These are phyloP conservation scores for Diarsia brunnea DNA, from an alignment of 2,888 invertebrate genomes.

Conservation along the genomic window DNA sequence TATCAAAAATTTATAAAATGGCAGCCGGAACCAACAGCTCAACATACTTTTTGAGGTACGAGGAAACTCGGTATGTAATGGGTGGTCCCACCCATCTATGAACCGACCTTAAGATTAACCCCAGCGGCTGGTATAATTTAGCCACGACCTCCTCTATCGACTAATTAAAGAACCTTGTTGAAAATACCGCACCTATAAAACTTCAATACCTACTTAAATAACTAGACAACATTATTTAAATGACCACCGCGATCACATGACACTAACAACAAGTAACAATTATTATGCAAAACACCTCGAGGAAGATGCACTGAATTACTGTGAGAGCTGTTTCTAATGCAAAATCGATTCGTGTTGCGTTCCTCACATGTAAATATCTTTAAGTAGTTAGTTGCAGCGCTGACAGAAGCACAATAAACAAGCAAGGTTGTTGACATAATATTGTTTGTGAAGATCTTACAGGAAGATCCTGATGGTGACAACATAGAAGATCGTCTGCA, in stretches of 20 bases:
- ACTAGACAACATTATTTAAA: conserved; percentile 54
- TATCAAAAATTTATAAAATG: too few species aligned
- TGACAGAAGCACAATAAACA: conserved; percentile 36
- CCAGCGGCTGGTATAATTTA: too few species aligned
- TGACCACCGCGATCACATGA: conserved; percentile 54
- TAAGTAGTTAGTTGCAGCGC: conserved; percentile 25
- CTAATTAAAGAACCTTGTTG: conserved; percentile 3
- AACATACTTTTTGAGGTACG: too few species aligned
- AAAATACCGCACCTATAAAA: conserved; percentile 22
- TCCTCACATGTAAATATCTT: conserved; percentile 34
- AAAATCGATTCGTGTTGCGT: conserved; percentile 70
- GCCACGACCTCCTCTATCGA: too few species aligned
- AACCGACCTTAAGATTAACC: too few species aligned
- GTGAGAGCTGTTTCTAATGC: conserved; percentile 68
- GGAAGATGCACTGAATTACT: conserved; percentile 59
- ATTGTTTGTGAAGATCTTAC: too few species aligned
- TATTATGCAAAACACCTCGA: conserved; percentile 63
- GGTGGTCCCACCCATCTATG: too few species aligned
- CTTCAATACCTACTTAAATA: conserved; percentile 1
- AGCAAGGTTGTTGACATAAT: too few species aligned
- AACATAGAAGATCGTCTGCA: conserved; percentile 5
- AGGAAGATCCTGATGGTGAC: not conserved
- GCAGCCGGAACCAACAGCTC: too few species aligned
- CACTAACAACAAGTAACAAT: conserved; percentile 46
- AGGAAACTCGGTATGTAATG: too few species aligned